A percentile compares a stretch with the other conserved stretches of the same genome.
phyloP scores from a whole-genome alignment of 2,888 invertebrate genomes.

The Temnothorax rugatulus region DNA sequence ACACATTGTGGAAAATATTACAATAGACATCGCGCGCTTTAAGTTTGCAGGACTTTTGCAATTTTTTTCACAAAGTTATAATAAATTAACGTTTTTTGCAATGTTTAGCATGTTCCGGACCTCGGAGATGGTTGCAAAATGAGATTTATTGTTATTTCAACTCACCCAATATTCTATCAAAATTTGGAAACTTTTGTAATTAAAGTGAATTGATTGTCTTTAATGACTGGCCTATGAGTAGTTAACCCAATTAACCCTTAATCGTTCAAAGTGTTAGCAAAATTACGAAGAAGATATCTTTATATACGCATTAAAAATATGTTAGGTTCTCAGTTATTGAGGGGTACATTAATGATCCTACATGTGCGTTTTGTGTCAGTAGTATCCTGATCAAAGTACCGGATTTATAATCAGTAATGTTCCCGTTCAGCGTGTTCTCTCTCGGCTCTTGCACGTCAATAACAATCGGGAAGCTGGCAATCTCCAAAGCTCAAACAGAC shows the following conservation, averaged over 20 bases:
- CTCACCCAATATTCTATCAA: too few species aligned
- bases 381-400: conserved; percentile 34
- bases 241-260: conserved; percentile 35
- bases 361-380: background rate
- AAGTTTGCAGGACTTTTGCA: too few species aligned
- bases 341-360: background rate
- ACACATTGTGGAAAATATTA: too few species aligned
- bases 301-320: background rate
- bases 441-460: conserved; percentile 63
- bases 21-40: too few species aligned
- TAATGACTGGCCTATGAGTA: too few species aligned
- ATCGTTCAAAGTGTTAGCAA: background rate
- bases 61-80: too few species aligned
- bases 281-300: conserved; percentile 12
- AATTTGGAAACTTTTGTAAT: too few species aligned
- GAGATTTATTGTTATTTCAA: too few species aligned
- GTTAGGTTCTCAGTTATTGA: background rate
- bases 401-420: conserved; percentile 46
- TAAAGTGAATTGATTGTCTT: too few species aligned
- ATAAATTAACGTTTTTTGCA: too few species aligned
- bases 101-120: too few species aligned
- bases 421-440: conserved; percentile 56
- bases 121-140: too few species aligned
- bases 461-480: conserved; percentile 74
- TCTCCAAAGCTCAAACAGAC: conserved; percentile 76